These are phyloP conservation scores for Halcyon leucocephala DNA, from an alignment of 2,797 vertebrate species.

Conservation along the genomic window DNA sequence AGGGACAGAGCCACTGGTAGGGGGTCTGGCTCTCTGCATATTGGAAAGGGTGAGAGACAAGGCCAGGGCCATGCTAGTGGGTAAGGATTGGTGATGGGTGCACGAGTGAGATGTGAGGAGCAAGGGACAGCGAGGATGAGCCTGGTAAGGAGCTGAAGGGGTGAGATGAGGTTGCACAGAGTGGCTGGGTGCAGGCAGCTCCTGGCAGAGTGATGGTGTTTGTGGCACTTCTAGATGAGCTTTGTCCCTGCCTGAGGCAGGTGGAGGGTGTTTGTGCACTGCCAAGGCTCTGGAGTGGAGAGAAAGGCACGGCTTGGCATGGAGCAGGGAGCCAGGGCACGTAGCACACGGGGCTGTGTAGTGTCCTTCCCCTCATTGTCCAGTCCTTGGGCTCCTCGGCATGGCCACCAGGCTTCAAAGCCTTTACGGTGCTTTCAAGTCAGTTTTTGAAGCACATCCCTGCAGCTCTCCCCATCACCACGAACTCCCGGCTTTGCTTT, in stretches of 20 bases:
- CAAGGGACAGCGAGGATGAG: rapidly evolving
- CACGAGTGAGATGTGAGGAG: not conserved
- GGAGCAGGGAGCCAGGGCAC: not conserved
- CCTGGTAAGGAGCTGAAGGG: not conserved
- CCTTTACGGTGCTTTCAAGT: not conserved
- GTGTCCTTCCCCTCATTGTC: not conserved
- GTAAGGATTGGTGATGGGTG: not conserved
- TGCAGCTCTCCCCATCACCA: not conserved
- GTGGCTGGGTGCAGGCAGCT: not conserved
- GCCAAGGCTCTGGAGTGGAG: not conserved
- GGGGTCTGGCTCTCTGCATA: rapidly evolving
- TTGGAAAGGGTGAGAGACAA: not conserved
- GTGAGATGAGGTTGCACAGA: not conserved
- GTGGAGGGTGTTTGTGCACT: rapidly evolving
- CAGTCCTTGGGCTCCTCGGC: not conserved
- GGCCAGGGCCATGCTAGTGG: rapidly evolving
- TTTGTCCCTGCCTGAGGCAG: not conserved
- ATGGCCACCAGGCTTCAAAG: not conserved
- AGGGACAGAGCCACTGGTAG: not conserved
- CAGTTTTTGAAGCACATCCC: not conserved
- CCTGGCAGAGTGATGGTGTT: not conserved
- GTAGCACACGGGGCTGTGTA: not conserved
- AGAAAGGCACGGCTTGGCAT: not conserved
- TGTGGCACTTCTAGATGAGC: not conserved
- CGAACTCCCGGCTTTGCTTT: not conserved